Percentiles rank a stretch among this genome's conserved stretches.
These are phyloP conservation scores for Forbesichthys papilliferus DNA, from an alignment of 2,113 vertebrate genomes.

Conservation along the genomic window DNA sequence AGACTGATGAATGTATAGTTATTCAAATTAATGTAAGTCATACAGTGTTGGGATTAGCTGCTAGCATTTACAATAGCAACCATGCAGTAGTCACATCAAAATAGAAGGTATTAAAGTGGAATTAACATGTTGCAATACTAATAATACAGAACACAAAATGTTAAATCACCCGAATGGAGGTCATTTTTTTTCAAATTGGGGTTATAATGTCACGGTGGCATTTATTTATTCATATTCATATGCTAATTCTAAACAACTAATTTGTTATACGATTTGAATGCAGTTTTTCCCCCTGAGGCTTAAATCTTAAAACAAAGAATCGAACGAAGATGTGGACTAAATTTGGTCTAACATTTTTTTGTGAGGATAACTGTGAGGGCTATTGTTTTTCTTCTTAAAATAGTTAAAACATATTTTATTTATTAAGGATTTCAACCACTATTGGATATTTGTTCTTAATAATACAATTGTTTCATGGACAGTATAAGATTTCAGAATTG, in stretches of 20 bases:
- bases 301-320: slow-evolving; percentile 22
- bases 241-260: slow-evolving; percentile 33
- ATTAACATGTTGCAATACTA: slow-evolving; percentile 11
- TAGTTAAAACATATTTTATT: slow-evolving; percentile 36
- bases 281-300: slow-evolving; percentile 18
- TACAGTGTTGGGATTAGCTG: slow-evolving; percentile 33
- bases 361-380: neutral
- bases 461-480: neutral
- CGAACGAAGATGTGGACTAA: slow-evolving; percentile 8
- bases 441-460: neutral
- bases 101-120: too few species aligned
- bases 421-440: slow-evolving; percentile 41
- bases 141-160: slow-evolving; percentile 21
- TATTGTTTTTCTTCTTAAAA: slow-evolving; percentile 22
- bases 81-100: too few species aligned
- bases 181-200: slow-evolving; percentile 42
- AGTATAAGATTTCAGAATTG: neutral
- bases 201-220: slow-evolving; percentile 27
- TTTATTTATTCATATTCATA: slow-evolving; percentile 58
- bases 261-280: slow-evolving; percentile 45
- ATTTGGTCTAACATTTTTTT: too few species aligned
- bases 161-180: slow-evolving; percentile 24
- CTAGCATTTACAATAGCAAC: neutral
- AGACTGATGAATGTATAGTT: slow-evolving; percentile 67
- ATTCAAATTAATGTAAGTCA: slow-evolving; percentile 16